A percentile compares a stretch with the other conserved stretches of the same genome.
These are phyloP conservation scores for Aphidoletes aphidimyza DNA, from an alignment of 2,888 invertebrate species.

Conservation along the genomic window DNA sequence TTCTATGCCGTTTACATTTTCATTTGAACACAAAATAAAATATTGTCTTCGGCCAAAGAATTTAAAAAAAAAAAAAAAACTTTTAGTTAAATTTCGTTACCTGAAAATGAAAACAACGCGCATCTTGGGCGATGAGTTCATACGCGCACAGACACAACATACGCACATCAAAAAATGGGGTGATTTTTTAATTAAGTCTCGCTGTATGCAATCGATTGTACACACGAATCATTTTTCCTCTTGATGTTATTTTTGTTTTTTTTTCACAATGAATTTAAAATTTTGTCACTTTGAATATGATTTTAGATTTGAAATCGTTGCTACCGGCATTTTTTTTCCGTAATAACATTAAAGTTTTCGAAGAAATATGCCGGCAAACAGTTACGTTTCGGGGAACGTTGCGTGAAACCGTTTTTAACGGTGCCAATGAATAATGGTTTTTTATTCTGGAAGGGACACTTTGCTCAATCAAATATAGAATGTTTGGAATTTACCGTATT, in stretches of 20 bases:
- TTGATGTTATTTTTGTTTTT: neutral
- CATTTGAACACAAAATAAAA: neutral
- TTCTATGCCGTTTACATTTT: neutral
- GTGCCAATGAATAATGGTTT: neutral
- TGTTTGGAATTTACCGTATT: neutral
- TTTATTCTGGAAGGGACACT: no score
- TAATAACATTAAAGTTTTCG: neutral
- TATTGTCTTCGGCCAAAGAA: slow-evolving; percentile 22
- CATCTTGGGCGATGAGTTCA: no score
- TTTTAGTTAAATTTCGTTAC: neutral
- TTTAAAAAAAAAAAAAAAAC: no score
- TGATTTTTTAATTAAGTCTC: neutral
- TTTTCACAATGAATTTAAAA: neutral
- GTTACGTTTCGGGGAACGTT: neutral
- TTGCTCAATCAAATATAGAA: no score
- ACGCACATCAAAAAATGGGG: neutral
- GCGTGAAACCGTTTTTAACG: neutral
- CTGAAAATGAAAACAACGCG: slow-evolving; percentile 12
- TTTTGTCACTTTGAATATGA: neutral
- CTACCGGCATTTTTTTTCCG: slow-evolving; percentile 1
- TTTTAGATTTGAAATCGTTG: neutral
- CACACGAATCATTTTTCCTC: neutral
- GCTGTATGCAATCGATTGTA: neutral
- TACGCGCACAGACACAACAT: no score
- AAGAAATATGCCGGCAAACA: no score